phyloP scores from a whole-genome alignment of 2,797 vertebrate genomes.

The Coccyzus lansbergi region DNA sequence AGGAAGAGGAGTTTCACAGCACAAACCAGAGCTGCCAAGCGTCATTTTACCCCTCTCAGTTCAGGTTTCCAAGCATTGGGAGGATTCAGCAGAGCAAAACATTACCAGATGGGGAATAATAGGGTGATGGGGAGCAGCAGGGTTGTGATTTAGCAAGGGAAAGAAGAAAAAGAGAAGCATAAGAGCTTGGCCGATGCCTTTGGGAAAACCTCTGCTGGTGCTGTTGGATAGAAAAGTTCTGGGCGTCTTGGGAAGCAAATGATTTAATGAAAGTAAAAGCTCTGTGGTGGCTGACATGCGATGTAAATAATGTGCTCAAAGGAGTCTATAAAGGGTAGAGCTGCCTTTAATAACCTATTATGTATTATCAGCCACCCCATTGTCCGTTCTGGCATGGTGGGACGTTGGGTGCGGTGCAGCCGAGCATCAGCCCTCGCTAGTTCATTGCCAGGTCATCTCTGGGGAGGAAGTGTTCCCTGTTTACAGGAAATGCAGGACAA shows the following conservation, averaged over 20 bases:
- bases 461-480: constrained; percentile 90
- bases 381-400: constrained; percentile 63
- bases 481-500: constrained; percentile 96
- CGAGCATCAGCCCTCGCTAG: constrained; percentile 78
- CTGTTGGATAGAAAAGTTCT: not conserved
- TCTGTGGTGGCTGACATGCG: not conserved
- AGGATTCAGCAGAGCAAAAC: not conserved
- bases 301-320: not conserved
- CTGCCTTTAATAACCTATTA: constrained; percentile 43
- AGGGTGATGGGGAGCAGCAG: not conserved
- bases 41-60: not conserved
- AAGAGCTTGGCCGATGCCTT: not conserved
- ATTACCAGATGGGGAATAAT: not conserved
- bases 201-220: not conserved
- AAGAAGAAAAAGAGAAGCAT: not conserved
- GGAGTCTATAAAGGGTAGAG: constrained; percentile 4
- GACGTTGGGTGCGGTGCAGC: constrained; percentile 73
- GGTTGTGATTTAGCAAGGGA: not conserved
- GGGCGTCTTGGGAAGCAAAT: not conserved
- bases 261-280: constrained; percentile 24
- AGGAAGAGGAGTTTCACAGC: not conserved
- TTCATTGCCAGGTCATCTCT: constrained; percentile 89
- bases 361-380: constrained; percentile 49
- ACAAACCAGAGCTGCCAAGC: not conserved
- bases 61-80: not conserved